Evolutionary conservation across 2,888 invertebrate genomes (phyloP), one percentile per base, ranked within the genome.

Genomic region (Endomychus coccineus): DNA sequence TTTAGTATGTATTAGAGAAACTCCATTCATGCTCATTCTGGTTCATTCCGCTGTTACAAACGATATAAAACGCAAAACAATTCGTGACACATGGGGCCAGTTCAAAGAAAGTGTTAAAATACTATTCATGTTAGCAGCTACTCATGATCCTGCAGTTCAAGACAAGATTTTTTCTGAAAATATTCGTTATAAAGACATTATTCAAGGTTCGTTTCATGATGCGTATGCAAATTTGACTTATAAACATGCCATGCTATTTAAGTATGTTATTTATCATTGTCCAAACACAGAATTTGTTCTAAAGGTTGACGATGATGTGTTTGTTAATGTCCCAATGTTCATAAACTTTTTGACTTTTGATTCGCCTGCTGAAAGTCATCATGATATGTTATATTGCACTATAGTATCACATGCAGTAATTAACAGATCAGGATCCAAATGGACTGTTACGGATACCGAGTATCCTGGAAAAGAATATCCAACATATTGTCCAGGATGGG

Each of bases 191-290:
- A 69, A 70, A 1, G 89, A 89, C 54, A 68, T 89, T 32, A 72
- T 88, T 11, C 83, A 86, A 55, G 88, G 87, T 0, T 77, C 71
- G 39, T 89, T 87, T 52, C 47, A 71, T 23, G 89, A 89, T 64
- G 73, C 79, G 0, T 89, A 89, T 55, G 71, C 78, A 31, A 89
- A 89, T 61, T 74, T 89, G 65, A 88, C 88, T 0, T 82, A 87
- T 51, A 89, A 89, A 56, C 86, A 88, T 59, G 78, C 83, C 4
- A 85, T 85, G 76, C 82, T 79, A 0, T 68, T 88, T 27, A 85
- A 86, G 56, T 88, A 87, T 80, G 76, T 79, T 12, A 66, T 73
- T 1, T 78, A 77, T 50, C 74, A 80, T 52, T 88, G 88, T 58
- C 70, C 75, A 0, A 66, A 69, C 19, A 83, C 81, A 1, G 78